A percentile compares a stretch with the other conserved stretches of the same genome.
phyloP scores from a whole-genome alignment of 2,113 vertebrate species.

The Stigmatopora argus region DNA sequence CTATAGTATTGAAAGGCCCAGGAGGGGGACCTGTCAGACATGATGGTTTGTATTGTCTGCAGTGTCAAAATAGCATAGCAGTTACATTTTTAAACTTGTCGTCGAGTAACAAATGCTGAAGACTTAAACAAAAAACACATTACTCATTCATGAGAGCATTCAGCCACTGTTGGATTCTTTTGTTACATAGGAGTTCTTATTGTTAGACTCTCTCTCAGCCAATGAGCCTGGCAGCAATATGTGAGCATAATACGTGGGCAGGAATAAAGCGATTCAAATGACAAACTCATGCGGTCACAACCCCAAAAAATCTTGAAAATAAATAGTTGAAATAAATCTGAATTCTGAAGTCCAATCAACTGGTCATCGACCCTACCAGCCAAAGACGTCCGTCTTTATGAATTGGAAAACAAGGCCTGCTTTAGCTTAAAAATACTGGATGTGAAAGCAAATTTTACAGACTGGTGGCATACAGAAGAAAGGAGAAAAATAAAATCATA shows the following conservation, averaged over 20 bases:
- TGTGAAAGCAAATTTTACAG: slow-evolving; percentile 35
- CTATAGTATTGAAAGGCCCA: slow-evolving; percentile 54
- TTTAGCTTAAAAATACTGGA: slow-evolving; percentile 16
- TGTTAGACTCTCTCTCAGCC: slow-evolving; percentile 18
- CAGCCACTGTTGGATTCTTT: slow-evolving; percentile 34
- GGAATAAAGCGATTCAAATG: slow-evolving; percentile 21
- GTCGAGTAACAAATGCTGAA: slow-evolving; percentile 49
- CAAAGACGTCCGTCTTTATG: slow-evolving; percentile 1
- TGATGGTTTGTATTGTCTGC: slow-evolving; percentile 58
- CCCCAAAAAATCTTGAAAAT: no score
- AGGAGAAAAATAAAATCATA: slow-evolving; percentile 28
- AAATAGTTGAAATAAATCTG: no score
- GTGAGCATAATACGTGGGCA: slow-evolving; percentile 23
- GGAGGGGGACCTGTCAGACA: slow-evolving; percentile 64
- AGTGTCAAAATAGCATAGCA: slow-evolving; percentile 38
- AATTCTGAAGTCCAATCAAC: slow-evolving; percentile 2
- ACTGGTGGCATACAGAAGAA: slow-evolving; percentile 43
- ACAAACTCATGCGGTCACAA: slow-evolving; percentile 5
- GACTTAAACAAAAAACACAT: slow-evolving; percentile 64
- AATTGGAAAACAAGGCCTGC: slow-evolving; percentile 11
- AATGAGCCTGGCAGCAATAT: slow-evolving; percentile 23
- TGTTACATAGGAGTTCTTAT: slow-evolving; percentile 24
- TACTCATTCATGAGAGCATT: slow-evolving; percentile 54
- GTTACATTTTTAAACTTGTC: slow-evolving; percentile 51
- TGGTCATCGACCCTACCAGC: slow-evolving; percentile 37